phyloP scores from a whole-genome alignment of 2,888 invertebrate species.

The Harpalus rubripes region DNA sequence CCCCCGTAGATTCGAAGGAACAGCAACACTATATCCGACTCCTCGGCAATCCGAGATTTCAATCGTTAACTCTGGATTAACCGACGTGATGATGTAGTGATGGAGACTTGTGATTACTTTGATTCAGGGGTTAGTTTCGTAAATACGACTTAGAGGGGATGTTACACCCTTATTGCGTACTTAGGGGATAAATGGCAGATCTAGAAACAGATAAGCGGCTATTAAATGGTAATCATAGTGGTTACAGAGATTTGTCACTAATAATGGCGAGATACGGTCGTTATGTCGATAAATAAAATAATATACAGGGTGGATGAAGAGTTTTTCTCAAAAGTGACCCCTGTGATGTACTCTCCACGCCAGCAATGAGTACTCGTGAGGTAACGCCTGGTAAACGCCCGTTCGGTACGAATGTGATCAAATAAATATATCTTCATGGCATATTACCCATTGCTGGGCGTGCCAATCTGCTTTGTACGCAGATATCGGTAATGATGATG shows the following conservation, averaged over 20 bases:
- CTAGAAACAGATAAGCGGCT: slow-evolving; percentile 13
- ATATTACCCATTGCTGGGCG: too few species aligned
- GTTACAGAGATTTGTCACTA: background rate
- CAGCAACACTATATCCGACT: background rate
- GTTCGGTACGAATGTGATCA: too few species aligned
- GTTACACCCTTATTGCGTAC: slow-evolving; percentile 41
- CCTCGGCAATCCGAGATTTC: slow-evolving; percentile 13
- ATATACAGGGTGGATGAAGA: too few species aligned
- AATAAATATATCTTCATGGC: too few species aligned
- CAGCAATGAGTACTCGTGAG: too few species aligned
- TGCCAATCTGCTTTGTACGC: too few species aligned
- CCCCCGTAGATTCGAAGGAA: background rate
- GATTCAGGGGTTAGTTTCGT: slow-evolving; percentile 40
- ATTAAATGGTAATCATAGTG: background rate
- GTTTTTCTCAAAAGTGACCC: too few species aligned
- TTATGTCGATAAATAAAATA: background rate
- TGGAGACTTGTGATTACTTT: slow-evolving; percentile 26
- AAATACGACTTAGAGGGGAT: slow-evolving; percentile 34
- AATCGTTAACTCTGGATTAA: slow-evolving; percentile 37
- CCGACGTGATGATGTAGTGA: slow-evolving; percentile 38
- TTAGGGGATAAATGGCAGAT: slow-evolving; percentile 31
- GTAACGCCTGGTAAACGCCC: too few species aligned
- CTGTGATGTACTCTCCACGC: too few species aligned
- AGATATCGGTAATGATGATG: too few species aligned
- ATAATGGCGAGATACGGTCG: background rate